Evolutionary conservation across 2,113 vertebrate genomes (phyloP).

Genomic region (Rhagologus leucostigma): DNA sequence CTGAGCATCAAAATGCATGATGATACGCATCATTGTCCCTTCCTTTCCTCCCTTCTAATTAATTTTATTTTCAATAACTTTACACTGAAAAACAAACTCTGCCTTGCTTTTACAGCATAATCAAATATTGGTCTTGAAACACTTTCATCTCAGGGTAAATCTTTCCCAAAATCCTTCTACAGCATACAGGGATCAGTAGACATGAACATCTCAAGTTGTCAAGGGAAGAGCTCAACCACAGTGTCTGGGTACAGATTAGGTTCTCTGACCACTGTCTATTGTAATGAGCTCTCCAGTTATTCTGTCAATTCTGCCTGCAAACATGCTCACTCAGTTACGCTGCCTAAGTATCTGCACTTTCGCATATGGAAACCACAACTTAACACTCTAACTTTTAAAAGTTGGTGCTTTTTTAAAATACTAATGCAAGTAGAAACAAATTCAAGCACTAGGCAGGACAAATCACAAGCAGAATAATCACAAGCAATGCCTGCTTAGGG

Average conservation of each 20-base stretch:
- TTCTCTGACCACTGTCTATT: not conserved
- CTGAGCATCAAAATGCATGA: not conserved
- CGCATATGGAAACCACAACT: not conserved
- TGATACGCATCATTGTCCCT: not conserved
- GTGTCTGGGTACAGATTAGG: not conserved
- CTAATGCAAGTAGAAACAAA: not conserved
- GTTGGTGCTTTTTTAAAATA: not conserved
- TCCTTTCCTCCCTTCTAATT: not conserved
- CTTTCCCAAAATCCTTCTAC: not conserved
- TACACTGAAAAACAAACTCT: not conserved
- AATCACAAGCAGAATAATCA: no score
- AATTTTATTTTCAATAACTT: not conserved
- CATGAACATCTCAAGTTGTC: not conserved
- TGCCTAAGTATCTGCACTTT: not conserved
- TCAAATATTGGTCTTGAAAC: not conserved
- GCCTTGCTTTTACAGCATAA: not conserved
- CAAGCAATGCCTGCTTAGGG: not conserved
- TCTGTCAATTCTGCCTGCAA: not conserved
- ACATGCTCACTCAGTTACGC: not conserved
- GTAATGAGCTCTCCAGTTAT: not conserved
- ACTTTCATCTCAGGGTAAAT: not conserved
- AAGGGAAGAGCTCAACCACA: not conserved
- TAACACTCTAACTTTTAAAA: not conserved
- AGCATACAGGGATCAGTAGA: not conserved
- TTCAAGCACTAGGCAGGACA: not conserved